Conservation (phyloP, 2,797 vertebrate species). For the Megaceryle alcyon region DNA sequence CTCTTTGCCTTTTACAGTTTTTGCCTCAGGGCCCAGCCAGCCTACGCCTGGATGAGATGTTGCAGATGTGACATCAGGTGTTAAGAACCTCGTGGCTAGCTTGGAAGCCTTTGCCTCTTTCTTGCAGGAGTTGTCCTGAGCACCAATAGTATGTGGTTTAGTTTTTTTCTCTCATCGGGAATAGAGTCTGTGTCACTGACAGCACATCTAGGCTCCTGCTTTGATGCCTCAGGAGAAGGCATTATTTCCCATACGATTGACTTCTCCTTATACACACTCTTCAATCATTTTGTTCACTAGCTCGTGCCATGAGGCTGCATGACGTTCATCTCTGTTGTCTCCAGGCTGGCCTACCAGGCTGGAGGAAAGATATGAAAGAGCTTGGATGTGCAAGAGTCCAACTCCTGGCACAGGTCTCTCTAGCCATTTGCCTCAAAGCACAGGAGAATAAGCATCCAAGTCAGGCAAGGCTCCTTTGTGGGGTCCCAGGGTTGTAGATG, state of each 20-base stretch:
- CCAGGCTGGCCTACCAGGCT: background rate
- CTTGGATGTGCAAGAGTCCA: background rate
- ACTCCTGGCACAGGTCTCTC: background rate
- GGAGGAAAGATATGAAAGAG: background rate
- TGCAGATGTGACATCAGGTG: background rate
- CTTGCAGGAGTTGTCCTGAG: background rate
- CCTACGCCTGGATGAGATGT: background rate
- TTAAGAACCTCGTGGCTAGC: background rate
- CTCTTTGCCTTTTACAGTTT: background rate
- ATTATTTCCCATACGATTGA: background rate
- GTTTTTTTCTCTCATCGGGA: background rate
- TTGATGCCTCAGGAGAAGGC: background rate
- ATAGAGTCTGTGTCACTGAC: background rate
- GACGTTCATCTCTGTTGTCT: background rate
- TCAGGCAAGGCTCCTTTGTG: background rate
- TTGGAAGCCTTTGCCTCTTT: background rate
- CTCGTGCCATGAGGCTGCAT: background rate
- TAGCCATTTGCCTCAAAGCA: background rate
- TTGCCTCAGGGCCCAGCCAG: background rate
- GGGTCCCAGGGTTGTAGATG: background rate
- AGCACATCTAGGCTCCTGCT: background rate
- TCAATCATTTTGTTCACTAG: background rate
- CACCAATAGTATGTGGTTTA: background rate
- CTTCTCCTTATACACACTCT: background rate
- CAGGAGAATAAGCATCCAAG: background rate